Base-by-base conservation (phyloP, 2,888 invertebrate genomes). In the Acheta domesticus region DNA sequence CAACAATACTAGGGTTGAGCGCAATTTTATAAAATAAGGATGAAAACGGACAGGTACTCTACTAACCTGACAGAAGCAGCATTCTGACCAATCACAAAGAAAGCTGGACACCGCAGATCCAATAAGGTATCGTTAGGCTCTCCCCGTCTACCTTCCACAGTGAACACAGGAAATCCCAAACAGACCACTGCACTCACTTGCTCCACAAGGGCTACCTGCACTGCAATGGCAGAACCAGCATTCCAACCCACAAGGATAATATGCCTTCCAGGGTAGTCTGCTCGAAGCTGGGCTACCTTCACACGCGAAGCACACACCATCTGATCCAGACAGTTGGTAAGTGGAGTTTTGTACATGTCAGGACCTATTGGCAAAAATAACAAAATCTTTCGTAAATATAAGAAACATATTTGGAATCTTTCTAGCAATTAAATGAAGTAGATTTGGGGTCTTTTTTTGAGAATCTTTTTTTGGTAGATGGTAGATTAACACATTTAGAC, bases 11-110 rank as follows among this genome's bases (percentile, higher is more conserved):
- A n/a, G 73, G 19, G 73, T 73, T 36, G 5, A 36, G 36, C 36
- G 8, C 36, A 4, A 1, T 36, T 36, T 36, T 36, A 36, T 8
- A 36, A 36, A 8, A 36, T 8, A 36, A 36, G 36, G 36, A 36
- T 36, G 36, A 8, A 36, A 36, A 36, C 36, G 8, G 8, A 36
- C 36, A 36, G 36, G 36, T 36, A 36, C 8, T 36, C 62, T 62
- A 85, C 87, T 85, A 86, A 91, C 91, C 88, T 87, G 20, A 89
- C 87, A 81, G 91, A 89, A 19, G 89, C 89, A 0, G 94, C 90
- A 85, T 93, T 91, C 85, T 95, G 93, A 3, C 96, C 95, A 82
- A 94, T 90, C 0, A 95, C 90, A 87, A 96, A 96, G 83, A 95
- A 87, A 12, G 93, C 91, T 0, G 95, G 95, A 79, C 91, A 91